Evolutionary conservation across 2,888 invertebrate species (phyloP).

Genomic region (Polylopha cassiicola): DNA sequence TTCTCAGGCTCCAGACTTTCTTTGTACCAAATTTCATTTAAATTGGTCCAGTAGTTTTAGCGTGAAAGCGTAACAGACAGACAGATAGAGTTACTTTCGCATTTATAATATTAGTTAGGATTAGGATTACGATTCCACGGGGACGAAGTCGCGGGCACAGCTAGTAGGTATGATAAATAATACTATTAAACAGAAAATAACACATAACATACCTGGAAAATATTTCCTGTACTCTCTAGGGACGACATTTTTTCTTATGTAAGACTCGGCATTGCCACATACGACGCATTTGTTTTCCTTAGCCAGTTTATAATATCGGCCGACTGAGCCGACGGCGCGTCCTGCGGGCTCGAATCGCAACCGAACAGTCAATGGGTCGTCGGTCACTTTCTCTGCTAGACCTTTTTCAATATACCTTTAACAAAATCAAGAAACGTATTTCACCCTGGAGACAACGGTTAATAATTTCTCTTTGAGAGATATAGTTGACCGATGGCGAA

Average conservation of each 20-base stretch:
- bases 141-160: too few relatives aligned
- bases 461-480: too few relatives aligned
- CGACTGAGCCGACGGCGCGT: slow-evolving; percentile 81
- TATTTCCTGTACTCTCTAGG: slow-evolving; percentile 88
- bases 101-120: too few relatives aligned
- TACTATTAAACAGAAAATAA: not conserved
- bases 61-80: too few relatives aligned
- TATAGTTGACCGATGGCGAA: too few relatives aligned
- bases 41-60: too few relatives aligned
- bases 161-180: not conserved
- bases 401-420: slow-evolving; percentile 72
- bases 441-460: too few relatives aligned
- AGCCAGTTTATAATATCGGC: slow-evolving; percentile 83
- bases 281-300: slow-evolving; percentile 89
- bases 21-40: too few relatives aligned
- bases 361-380: slow-evolving; percentile 80
- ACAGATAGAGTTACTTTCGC: not conserved
- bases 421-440: slow-evolving; percentile 26
- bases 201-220: slow-evolving; percentile 79
- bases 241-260: slow-evolving; percentile 87
- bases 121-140: too few relatives aligned
- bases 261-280: slow-evolving; percentile 82
- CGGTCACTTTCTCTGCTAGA: slow-evolving; percentile 58
- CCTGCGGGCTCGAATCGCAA: slow-evolving; percentile 88
- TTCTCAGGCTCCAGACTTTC: too few relatives aligned